Evolutionary conservation across 53 echinoderm and acorn worm genomes (phyloP).

Genomic region (Patiria pectinifera): DNA sequence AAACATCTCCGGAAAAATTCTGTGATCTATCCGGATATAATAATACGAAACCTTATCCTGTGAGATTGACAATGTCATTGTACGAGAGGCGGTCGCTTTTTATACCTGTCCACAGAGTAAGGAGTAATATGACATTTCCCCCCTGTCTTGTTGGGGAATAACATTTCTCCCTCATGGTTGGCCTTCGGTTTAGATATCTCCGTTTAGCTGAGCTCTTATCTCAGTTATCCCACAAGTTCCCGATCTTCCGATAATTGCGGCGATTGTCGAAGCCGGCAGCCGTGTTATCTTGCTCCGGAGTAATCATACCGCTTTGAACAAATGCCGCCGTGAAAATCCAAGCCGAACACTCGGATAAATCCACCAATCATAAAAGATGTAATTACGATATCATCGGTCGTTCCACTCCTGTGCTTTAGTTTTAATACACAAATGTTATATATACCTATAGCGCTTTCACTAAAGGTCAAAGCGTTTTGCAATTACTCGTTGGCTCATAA

Average conservation of each 20-base stretch:
- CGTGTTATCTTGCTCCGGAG: too few species aligned
- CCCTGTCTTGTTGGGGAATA: background rate
- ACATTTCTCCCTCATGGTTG: background rate
- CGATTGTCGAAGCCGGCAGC: too few species aligned
- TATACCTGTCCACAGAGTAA: background rate
- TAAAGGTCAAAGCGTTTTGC: too few species aligned
- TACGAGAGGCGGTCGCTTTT: background rate
- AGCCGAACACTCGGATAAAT: too few species aligned
- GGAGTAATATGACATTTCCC: background rate
- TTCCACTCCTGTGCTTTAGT: too few species aligned
- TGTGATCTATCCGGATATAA: background rate
- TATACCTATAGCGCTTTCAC: too few species aligned
- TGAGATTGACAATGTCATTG: background rate
- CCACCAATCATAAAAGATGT: too few species aligned
- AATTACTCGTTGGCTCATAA: too few species aligned
- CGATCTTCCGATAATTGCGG: background rate
- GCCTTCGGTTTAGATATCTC: background rate
- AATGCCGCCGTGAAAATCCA: too few species aligned
- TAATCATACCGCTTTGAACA: too few species aligned
- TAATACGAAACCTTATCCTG: background rate
- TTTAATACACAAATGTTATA: too few species aligned
- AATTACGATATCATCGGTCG: too few species aligned
- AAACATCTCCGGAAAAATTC: background rate
- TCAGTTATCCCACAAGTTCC: background rate
- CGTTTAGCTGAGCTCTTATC: background rate